phyloP scores from a whole-genome alignment of 2,113 vertebrate genomes.

The Zootoca vivipara region DNA sequence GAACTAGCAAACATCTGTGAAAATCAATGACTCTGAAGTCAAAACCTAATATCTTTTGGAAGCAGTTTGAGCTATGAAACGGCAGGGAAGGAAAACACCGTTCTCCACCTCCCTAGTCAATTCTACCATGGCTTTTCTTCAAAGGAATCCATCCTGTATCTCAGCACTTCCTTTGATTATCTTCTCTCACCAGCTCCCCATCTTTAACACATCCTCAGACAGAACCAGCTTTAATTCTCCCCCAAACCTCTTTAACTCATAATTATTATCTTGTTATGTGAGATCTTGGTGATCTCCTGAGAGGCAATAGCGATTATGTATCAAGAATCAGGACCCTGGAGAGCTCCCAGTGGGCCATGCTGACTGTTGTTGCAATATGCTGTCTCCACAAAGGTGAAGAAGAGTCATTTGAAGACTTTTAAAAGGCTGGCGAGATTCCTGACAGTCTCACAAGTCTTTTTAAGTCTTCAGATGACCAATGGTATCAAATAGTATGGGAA shows the following conservation, averaged over 20 bases:
- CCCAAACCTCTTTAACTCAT: background rate
- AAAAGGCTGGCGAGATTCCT: no score
- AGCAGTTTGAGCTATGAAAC: background rate
- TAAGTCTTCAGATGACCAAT: no score
- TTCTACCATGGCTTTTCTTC: background rate
- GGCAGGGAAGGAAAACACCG: background rate
- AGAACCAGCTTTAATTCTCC: background rate
- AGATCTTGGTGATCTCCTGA: no score
- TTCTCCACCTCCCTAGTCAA: background rate
- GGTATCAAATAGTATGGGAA: no score
- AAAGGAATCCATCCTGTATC: background rate
- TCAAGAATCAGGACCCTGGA: no score
- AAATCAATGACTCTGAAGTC: background rate
- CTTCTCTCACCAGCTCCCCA: background rate
- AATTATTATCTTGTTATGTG: background rate
- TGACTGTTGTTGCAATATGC: no score
- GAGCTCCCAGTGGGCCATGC: no score
- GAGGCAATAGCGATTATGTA: no score
- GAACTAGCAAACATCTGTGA: background rate
- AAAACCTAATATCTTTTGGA: no score
- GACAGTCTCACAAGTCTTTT: no score
- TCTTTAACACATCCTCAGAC: background rate
- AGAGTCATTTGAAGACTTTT: no score
- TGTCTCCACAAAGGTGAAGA: no score
- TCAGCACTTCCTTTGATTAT: background rate